Percentiles rank a stretch among this genome's conserved stretches.
phyloP scores from a whole-genome alignment of 2,113 vertebrate genomes.

The Actenoides hombroni region DNA sequence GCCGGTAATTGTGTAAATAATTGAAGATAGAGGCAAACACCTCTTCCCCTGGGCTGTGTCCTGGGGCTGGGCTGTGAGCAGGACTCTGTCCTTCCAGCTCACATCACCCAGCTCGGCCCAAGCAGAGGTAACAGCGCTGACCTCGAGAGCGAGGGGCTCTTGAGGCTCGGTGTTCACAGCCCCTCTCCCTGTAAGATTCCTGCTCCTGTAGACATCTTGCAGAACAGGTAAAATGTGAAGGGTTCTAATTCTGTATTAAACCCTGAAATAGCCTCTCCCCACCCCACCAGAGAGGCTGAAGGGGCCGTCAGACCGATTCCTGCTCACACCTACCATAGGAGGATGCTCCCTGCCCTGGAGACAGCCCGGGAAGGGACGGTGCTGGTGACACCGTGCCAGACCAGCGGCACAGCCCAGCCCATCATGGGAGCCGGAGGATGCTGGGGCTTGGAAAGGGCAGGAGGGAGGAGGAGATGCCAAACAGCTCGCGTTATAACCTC shows the following conservation, averaged over 20 bases:
- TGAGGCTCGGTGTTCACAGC: fast-evolving
- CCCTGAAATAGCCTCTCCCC: neutral
- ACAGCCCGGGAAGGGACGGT: neutral
- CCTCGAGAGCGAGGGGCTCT: neutral
- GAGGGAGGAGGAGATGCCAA: neutral
- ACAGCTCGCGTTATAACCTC: neutral
- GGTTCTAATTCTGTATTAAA: neutral
- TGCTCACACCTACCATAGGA: neutral
- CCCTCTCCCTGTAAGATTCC: neutral
- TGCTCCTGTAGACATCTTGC: neutral
- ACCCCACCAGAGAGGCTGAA: neutral
- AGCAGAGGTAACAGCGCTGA: neutral
- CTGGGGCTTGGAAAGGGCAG: neutral
- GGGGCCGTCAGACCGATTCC: fast-evolving
- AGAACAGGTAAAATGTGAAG: neutral
- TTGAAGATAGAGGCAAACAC: neutral
- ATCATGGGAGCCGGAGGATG: fast-evolving
- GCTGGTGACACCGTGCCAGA: neutral
- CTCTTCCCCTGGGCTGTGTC: neutral
- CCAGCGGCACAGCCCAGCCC: neutral
- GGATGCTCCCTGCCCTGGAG: neutral
- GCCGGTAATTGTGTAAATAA: neutral
- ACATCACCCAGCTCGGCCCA: neutral
- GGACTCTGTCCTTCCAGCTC: neutral
- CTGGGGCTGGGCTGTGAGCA: neutral